These are phyloP conservation scores for Antennarius maculatus DNA, from an alignment of 2,797 vertebrate genomes.

Conservation along the genomic window DNA sequence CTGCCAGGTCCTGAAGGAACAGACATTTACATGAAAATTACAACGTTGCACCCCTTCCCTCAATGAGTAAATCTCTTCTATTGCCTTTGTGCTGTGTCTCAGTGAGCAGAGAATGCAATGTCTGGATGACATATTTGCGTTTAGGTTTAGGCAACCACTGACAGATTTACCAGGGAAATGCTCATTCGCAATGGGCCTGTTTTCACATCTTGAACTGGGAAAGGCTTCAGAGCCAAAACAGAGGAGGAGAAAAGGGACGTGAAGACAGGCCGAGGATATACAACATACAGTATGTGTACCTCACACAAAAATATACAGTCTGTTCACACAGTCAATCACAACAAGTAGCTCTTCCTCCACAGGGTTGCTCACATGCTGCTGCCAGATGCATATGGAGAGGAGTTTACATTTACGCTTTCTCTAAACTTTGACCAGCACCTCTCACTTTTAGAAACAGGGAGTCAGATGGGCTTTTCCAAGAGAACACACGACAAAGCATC, in stretches of 20 bases:
- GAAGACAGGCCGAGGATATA: conserved; percentile 36
- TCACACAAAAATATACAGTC: conserved; percentile 12
- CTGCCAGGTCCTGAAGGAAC: conserved; percentile 21
- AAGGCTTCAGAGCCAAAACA: conserved; percentile 29
- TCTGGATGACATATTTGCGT: conserved; percentile 46
- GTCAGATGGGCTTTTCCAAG: conserved; percentile 23
- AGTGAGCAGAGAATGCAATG: conserved; percentile 34
- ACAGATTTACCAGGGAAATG: conserved; percentile 71
- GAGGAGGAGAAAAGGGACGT: conserved; percentile 21
- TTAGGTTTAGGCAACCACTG: conserved; percentile 52
- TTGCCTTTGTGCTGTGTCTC: conserved; percentile 41
- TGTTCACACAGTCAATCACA: conserved; percentile 45
- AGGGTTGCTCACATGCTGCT: conserved; percentile 24
- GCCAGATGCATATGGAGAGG: conserved; percentile 18
- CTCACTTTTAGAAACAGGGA: conserved; percentile 21
- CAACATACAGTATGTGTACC: conserved; percentile 6
- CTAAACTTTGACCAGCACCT: conserved; percentile 24
- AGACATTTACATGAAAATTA: conserved; percentile 60
- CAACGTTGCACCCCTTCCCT: conserved; percentile 25
- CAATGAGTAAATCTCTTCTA: conserved; percentile 52
- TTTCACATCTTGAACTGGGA: conserved; percentile 57
- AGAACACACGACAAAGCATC: conserved; percentile 27
- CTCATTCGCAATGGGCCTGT: conserved; percentile 41
- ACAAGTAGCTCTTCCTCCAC: conserved; percentile 23
- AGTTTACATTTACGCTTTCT: conserved; percentile 44